Conservation (phyloP, 2,797 vertebrate species). For the Hirundo rustica region DNA sequence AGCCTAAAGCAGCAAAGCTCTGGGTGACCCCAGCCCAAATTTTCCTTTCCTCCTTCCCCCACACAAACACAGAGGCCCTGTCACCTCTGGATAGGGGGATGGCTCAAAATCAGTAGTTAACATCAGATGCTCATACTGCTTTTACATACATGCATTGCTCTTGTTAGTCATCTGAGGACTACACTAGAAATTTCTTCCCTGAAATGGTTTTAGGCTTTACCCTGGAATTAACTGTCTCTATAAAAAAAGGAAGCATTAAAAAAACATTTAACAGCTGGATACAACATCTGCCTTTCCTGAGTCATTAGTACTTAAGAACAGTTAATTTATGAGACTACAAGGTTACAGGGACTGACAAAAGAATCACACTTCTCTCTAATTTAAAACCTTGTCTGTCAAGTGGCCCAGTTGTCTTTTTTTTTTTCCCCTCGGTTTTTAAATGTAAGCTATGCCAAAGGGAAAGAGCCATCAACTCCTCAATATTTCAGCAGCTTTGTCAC, state of each 20-base stretch:
- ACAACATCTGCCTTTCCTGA: slow-evolving; percentile 59
- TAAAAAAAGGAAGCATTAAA: slow-evolving; percentile 51
- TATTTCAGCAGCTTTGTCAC: not conserved
- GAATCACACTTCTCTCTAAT: not conserved
- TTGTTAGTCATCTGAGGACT: not conserved
- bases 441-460: not conserved
- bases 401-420: not conserved
- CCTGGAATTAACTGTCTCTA: slow-evolving; percentile 19
- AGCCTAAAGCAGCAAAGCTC: not conserved
- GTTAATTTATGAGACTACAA: slow-evolving; percentile 49
- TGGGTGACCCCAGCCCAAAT: not conserved
- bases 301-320: slow-evolving; percentile 56
- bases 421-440: not conserved
- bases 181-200: not conserved
- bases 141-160: not conserved
- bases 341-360: not conserved
- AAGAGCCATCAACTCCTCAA: not conserved
- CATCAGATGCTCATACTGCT: not conserved
- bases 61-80: fast-evolving
- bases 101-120: not conserved
- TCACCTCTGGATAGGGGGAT: not conserved
- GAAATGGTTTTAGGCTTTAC: slow-evolving; percentile 10
- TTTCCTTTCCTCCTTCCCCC: not conserved
- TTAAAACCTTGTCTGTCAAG: not conserved
- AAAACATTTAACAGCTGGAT: slow-evolving; percentile 62